phyloP scores from a whole-genome alignment of 2,113 vertebrate species.

The Pseudopipra pipra region DNA sequence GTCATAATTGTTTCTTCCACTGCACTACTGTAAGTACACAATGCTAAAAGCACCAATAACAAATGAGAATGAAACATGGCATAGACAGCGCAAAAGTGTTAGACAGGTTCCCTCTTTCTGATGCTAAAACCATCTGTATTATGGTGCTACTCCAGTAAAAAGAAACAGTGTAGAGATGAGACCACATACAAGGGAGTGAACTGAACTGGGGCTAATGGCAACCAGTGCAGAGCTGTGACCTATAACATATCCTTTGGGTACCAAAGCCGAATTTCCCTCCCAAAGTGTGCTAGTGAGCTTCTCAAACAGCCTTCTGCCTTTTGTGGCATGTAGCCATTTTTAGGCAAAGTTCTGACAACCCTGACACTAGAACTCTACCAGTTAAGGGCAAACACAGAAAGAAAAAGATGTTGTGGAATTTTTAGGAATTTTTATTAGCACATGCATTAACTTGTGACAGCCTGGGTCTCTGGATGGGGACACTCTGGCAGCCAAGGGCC shows the following conservation, averaged over 20 bases:
- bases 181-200: not conserved
- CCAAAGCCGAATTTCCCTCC: not conserved
- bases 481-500: not conserved
- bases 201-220: fast-evolving
- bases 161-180: not conserved
- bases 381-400: not conserved
- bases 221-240: not conserved
- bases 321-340: fast-evolving
- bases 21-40: not conserved
- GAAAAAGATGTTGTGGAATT: not conserved
- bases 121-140: not conserved
- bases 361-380: not conserved
- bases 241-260: not conserved
- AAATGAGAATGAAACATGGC: not conserved
- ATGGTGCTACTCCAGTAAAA: not conserved
- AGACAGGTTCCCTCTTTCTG: not conserved
- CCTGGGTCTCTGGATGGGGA: not conserved
- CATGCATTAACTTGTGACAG: not conserved
- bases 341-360: not conserved
- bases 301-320: not conserved
- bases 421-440: not conserved
- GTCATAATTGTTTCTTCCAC: not conserved
- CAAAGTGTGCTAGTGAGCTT: not conserved
- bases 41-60: not conserved
- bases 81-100: not conserved